A percentile compares a stretch with the other conserved stretches of the same genome.
Evolutionary conservation across 2,113 vertebrate species (phyloP).

Genomic region (Sciurus niger): DNA sequence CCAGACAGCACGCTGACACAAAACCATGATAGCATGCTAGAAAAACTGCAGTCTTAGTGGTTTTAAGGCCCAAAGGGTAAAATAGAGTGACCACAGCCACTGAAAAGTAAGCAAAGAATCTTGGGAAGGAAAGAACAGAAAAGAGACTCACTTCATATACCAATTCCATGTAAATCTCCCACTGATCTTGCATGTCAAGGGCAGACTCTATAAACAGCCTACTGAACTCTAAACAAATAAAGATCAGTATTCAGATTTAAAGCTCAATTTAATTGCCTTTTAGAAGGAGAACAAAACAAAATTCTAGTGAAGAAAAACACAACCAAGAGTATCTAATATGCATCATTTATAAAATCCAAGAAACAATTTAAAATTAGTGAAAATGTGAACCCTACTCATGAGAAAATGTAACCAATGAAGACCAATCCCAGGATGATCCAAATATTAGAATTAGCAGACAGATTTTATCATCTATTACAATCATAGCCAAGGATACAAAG

Average conservation of each 20-base stretch:
- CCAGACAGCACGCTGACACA: not conserved
- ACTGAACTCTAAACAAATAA: not conserved
- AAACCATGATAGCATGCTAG: not conserved
- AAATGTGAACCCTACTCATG: not conserved
- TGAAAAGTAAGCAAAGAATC: not conserved
- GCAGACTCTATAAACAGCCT: not conserved
- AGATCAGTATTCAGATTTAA: not conserved
- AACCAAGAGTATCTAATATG: not conserved
- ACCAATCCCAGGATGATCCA: not conserved
- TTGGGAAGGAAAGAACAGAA: not conserved
- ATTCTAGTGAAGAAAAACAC: not conserved
- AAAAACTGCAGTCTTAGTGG: not conserved
- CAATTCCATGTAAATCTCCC: not conserved
- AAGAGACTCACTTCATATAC: not conserved
- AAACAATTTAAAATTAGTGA: conserved; percentile 37
- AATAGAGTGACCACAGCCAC: not conserved
- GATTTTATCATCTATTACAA: not conserved
- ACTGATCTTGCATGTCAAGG: not conserved
- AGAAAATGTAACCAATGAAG: not conserved
- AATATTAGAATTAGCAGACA: not conserved
- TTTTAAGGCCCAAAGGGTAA: not conserved
- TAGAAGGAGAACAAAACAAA: not conserved
- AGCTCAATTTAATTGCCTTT: not conserved
- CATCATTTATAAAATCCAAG: not conserved
- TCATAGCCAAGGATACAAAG: not conserved